phyloP scores from a whole-genome alignment of 2,113 vertebrate species.

The Lagopus leucura region DNA sequence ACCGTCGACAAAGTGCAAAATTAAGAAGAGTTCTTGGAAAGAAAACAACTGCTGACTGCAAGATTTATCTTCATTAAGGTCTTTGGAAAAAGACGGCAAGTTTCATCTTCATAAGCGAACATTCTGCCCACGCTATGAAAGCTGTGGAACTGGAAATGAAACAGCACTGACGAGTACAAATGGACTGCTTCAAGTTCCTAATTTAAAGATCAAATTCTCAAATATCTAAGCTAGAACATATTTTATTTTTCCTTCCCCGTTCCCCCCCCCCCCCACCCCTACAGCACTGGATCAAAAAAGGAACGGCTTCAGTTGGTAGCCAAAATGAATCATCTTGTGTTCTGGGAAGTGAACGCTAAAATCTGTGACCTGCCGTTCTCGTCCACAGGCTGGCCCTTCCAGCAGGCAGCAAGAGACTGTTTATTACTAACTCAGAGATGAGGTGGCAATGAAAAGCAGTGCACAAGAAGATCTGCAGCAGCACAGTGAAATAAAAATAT shows the following conservation, averaged over 20 bases:
- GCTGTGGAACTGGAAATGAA: neutral
- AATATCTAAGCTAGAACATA: neutral
- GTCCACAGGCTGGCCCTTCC: neutral
- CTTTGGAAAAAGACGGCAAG: neutral
- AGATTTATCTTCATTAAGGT: constrained; percentile 31
- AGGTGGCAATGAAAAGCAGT: neutral
- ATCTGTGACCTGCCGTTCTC: neutral
- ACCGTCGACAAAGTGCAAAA: constrained; percentile 27
- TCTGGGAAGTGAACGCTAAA: neutral
- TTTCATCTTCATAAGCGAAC: constrained; percentile 2
- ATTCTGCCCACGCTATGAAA: neutral
- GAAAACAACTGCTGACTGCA: constrained; percentile 36
- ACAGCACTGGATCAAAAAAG: neutral
- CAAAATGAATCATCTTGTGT: neutral
- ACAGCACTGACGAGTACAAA: constrained; percentile 16
- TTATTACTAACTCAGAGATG: neutral
- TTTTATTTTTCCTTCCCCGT: neutral
- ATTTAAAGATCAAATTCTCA: constrained; percentile 9
- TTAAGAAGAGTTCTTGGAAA: constrained; percentile 19
- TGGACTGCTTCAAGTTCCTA: neutral
- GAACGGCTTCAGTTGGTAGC: neutral
- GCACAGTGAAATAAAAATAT: neutral
- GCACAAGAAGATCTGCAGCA: neutral
- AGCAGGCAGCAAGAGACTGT: neutral
- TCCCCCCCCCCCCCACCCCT: neutral